Conservation (phyloP, 2,113 vertebrate genomes). For the Echinops telfairi region DNA sequence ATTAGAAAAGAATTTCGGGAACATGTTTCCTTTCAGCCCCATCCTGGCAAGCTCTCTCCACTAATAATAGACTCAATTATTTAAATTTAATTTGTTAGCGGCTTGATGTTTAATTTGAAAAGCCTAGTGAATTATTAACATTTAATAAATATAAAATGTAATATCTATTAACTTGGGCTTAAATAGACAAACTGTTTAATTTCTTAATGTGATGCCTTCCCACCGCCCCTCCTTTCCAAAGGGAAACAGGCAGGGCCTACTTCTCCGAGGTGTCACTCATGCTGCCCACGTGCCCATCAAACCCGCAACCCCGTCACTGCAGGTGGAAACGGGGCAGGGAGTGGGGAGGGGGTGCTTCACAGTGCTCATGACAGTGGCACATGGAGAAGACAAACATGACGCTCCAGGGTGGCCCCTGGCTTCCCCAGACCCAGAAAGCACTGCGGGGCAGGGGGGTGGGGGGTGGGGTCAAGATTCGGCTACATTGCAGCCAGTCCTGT, state of each 20-base stretch:
- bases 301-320: fast-evolving
- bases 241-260: neutral
- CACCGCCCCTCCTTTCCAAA: neutral
- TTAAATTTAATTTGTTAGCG: constrained; percentile 76
- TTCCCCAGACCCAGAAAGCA: neutral
- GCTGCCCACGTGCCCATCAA: fast-evolving
- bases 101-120: constrained; percentile 68
- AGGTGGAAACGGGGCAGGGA: fast-evolving
- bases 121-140: constrained; percentile 70
- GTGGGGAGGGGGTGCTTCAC: fast-evolving
- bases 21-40: neutral
- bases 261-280: too few relatives aligned
- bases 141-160: constrained; percentile 75
- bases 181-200: constrained; percentile 65
- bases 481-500: too few relatives aligned
- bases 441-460: too few relatives aligned
- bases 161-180: constrained; percentile 65
- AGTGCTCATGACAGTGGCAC: fast-evolving
- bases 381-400: fast-evolving
- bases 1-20: neutral
- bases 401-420: fast-evolving
- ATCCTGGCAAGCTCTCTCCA: constrained; percentile 9
- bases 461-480: too few relatives aligned
- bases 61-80: constrained; percentile 73
- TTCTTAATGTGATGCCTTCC: constrained; percentile 53